phyloP scores from a whole-genome alignment of 1,140 invertebrate genomes.

The Oscheius sp. region DNA sequence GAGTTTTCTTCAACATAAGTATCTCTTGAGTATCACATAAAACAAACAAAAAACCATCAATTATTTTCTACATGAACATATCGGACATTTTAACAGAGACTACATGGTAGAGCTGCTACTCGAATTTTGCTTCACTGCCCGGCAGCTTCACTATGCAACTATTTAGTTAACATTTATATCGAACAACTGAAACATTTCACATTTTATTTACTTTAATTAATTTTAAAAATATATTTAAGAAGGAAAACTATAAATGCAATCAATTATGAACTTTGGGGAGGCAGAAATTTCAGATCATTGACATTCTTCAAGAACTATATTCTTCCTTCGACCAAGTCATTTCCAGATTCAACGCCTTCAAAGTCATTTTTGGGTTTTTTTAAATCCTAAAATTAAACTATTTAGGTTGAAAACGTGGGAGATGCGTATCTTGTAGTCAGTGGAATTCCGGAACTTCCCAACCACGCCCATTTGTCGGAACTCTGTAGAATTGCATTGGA shows the following conservation, averaged over 20 bases:
- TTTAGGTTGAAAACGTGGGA: slow-evolving; percentile 34
- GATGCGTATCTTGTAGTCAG: slow-evolving; percentile 30
- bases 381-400: slow-evolving; percentile 7
- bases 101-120: too few relatives aligned
- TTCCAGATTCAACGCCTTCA: neutral
- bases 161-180: too few relatives aligned
- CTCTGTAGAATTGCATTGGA: slow-evolving; percentile 15
- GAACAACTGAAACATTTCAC: too few relatives aligned
- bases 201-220: too few relatives aligned
- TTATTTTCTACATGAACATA: too few relatives aligned
- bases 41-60: too few relatives aligned
- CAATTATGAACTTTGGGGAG: too few relatives aligned
- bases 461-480: slow-evolving; percentile 14
- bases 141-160: too few relatives aligned
- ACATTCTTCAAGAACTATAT: slow-evolving; percentile 23
- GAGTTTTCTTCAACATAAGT: neutral
- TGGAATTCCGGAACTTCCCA: slow-evolving; percentile 29
- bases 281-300: slow-evolving; percentile 8
- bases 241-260: neutral
- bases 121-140: too few relatives aligned
- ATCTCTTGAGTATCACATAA: too few relatives aligned
- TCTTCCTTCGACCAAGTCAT: slow-evolving; percentile 16
- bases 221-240: too few relatives aligned
- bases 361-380: neutral
- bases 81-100: too few relatives aligned